phyloP scores from a whole-genome alignment of 53 echinoderm and acorn worm species.

The Henricia sp. region DNA sequence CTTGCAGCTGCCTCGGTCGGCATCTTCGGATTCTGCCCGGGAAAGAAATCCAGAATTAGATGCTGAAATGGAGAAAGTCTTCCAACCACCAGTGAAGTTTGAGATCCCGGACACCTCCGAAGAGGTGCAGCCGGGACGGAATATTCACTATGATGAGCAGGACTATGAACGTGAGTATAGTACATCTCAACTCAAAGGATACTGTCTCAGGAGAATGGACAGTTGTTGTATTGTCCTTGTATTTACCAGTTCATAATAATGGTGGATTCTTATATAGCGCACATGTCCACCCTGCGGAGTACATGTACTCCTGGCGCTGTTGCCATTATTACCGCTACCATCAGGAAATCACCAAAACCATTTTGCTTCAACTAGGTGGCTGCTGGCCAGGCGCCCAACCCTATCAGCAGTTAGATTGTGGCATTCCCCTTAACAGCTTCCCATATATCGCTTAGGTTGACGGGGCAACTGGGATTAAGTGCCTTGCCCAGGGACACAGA shows the following conservation, averaged over 20 bases:
- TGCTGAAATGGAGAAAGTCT: constrained; percentile 68
- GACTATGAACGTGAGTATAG: constrained; percentile 49
- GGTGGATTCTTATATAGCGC: neutral
- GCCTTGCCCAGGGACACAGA: too few relatives aligned
- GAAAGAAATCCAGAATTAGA: constrained; percentile 57
- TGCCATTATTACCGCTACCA: too few relatives aligned
- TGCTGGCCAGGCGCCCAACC: too few relatives aligned
- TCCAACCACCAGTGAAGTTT: constrained; percentile 55
- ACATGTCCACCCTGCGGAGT: neutral
- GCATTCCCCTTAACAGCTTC: too few relatives aligned
- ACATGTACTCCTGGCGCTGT: neutral
- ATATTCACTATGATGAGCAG: constrained; percentile 25
- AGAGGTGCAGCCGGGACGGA: constrained; percentile 46
- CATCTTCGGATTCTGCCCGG: constrained; percentile 42
- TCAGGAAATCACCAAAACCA: too few relatives aligned
- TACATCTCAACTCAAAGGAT: too few relatives aligned
- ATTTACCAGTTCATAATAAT: neutral
- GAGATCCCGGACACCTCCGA: constrained; percentile 53
- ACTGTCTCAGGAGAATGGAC: neutral
- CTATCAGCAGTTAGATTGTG: too few relatives aligned
- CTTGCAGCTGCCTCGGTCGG: constrained; percentile 12
- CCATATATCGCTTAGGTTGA: too few relatives aligned
- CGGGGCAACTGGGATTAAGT: too few relatives aligned
- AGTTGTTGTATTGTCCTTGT: neutral
- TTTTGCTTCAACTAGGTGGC: too few relatives aligned